Evolutionary conservation across 2,888 invertebrate species (phyloP), one percentile per base, ranked within the genome.

Genomic region (Andrena bucephala): DNA sequence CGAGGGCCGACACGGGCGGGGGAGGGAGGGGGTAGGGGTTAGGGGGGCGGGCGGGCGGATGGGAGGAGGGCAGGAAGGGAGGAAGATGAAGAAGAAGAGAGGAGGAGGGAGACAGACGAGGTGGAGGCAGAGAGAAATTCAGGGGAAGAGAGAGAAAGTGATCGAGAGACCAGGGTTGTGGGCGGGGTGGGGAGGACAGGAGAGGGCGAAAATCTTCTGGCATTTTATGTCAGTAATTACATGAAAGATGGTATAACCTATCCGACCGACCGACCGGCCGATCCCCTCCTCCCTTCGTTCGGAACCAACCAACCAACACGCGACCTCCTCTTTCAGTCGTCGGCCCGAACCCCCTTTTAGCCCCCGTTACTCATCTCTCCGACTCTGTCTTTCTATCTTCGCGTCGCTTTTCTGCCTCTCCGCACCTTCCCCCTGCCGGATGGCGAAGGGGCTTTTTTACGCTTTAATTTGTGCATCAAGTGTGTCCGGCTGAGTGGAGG

Each of bases 161-260:
- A 85, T 78, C 80, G 81, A 78, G 78, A 76, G 77, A 57, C 57
- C 60, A 77, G 74, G 81, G 69, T 66, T 62, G 75, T 52, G 24
- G 77, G 62, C 63, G 82, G 72, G 84, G 85, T 54, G 57, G 69
- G 77, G 77, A 76, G 81, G 76, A 72, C 85, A 59, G 82, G 82
- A 86, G 83, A 74, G 87, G 83, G 85, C 87, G 87, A 90, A 90
- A 91, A 92, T 90, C 91, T 90, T 91, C 88, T 87, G 90, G 90
- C 89, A 92, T 93, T 92, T 93, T 92, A 91, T 91, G 91, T 90
- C 91, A 91, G 92, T 92, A 93, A 93, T 93, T 93, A 93, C 89
- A 92, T 91, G 92, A 93, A 93, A 92, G 92, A 93, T 90, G 91
- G 86, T 89, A 91, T 91, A 90, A 85, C 89, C 89, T 84, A 87